phyloP scores from a whole-genome alignment of 2,113 vertebrate genomes.

The Dryoscopus gambensis region DNA sequence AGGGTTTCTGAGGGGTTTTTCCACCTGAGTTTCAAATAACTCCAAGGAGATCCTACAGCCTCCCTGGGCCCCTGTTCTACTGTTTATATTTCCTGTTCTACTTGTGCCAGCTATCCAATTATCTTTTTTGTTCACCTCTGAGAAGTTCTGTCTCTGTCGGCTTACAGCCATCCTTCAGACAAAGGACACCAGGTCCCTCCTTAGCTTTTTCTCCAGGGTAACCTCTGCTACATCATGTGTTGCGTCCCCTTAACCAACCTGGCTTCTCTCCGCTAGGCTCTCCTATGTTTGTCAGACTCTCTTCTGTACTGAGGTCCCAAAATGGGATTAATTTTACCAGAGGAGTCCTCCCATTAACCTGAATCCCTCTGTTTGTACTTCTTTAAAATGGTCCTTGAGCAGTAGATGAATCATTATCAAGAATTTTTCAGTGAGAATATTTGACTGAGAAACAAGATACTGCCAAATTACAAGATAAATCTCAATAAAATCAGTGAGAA shows the following conservation, averaged over 20 bases:
- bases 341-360: background rate
- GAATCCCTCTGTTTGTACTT: background rate
- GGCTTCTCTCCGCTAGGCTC: background rate
- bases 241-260: background rate
- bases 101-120: background rate
- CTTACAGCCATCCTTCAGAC: background rate
- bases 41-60: background rate
- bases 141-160: background rate
- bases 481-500: background rate
- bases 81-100: background rate
- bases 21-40: background rate
- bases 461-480: background rate
- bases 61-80: background rate
- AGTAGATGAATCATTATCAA: background rate
- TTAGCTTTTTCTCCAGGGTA: background rate
- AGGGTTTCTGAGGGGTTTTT: background rate
- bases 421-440: background rate
- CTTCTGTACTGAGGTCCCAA: background rate
- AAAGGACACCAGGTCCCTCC: background rate
- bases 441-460: background rate
- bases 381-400: background rate
- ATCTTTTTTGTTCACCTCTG: background rate
- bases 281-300: background rate
- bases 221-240: background rate
- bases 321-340: background rate